A percentile compares a stretch with the other conserved stretches of the same genome.
phyloP scores from a whole-genome alignment of 2,888 invertebrate species.

The Erebia ligea region DNA sequence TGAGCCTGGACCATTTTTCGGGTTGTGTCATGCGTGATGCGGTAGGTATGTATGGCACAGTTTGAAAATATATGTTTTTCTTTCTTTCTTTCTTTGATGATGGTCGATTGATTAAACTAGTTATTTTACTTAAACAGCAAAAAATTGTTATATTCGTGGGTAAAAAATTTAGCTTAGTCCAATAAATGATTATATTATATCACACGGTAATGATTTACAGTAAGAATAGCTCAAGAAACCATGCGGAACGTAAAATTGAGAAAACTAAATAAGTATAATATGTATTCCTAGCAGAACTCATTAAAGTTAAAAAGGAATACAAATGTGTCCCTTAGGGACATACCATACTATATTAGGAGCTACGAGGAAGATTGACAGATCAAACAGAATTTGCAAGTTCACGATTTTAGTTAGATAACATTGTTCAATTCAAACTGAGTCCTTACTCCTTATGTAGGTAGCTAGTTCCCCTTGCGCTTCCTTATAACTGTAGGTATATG shows the following conservation, averaged over 20 bases:
- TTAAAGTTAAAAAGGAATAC: constrained; percentile 11
- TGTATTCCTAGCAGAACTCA: background rate
- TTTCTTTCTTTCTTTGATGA: too few relatives aligned
- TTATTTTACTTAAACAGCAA: too few relatives aligned
- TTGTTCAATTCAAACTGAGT: constrained; percentile 12
- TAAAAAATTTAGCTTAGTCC: too few relatives aligned
- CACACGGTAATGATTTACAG: background rate
- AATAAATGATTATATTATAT: too few relatives aligned
- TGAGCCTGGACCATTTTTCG: too few relatives aligned
- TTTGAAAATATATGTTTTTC: too few relatives aligned
- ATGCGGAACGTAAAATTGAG: background rate
- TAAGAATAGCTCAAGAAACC: background rate
- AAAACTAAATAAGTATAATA: background rate
- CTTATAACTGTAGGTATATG: background rate
- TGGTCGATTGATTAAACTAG: too few relatives aligned
- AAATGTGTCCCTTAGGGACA: constrained; percentile 25
- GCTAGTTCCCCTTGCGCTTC: constrained; percentile 8
- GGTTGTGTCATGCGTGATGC: too few relatives aligned
- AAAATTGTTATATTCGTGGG: too few relatives aligned
- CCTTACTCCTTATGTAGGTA: constrained; percentile 5
- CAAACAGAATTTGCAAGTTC: constrained; percentile 23
- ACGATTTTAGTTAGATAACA: constrained; percentile 19
- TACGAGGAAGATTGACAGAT: constrained; percentile 23
- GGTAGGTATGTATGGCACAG: too few relatives aligned
- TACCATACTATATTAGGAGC: constrained; percentile 28